Percentiles rank a stretch among this genome's conserved stretches.
phyloP scores from a whole-genome alignment of 2,797 vertebrate genomes.

The Lemur catta region DNA sequence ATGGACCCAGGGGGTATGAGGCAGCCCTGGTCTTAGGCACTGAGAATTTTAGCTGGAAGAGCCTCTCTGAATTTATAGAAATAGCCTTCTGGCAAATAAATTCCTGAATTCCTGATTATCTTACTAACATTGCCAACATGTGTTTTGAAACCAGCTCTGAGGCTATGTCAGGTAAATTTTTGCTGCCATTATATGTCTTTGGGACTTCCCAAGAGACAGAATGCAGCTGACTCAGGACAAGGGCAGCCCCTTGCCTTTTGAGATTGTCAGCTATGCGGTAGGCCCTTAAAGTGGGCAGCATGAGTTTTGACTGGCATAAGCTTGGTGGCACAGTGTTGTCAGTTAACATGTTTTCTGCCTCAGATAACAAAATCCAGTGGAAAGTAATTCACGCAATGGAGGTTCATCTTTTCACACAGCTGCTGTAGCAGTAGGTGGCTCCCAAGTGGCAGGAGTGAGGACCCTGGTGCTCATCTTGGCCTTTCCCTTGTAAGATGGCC shows the following conservation, averaged over 20 bases:
- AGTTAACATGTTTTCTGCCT: not conserved
- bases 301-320: not conserved
- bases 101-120: not conserved
- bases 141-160: not conserved
- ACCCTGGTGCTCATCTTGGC: not conserved
- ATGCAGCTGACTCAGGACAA: not conserved
- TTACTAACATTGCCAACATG: not conserved
- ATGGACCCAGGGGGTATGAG: not conserved
- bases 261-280: not conserved
- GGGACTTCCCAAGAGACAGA: not conserved
- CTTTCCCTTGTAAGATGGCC: not conserved
- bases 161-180: not conserved
- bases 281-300: not conserved
- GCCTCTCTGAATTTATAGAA: not conserved
- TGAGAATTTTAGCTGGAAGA: not conserved
- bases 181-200: not conserved
- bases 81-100: not conserved
- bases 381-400: fast-evolving
- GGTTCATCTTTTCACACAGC: not conserved
- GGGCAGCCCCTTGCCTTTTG: not conserved
- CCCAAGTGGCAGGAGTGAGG: not conserved
- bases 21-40: not conserved
- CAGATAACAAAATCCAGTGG: not conserved
- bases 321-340: not conserved
- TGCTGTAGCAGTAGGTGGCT: not conserved